These are phyloP conservation scores for Karalla daura DNA, from an alignment of 2,797 vertebrate genomes.

Conservation along the genomic window DNA sequence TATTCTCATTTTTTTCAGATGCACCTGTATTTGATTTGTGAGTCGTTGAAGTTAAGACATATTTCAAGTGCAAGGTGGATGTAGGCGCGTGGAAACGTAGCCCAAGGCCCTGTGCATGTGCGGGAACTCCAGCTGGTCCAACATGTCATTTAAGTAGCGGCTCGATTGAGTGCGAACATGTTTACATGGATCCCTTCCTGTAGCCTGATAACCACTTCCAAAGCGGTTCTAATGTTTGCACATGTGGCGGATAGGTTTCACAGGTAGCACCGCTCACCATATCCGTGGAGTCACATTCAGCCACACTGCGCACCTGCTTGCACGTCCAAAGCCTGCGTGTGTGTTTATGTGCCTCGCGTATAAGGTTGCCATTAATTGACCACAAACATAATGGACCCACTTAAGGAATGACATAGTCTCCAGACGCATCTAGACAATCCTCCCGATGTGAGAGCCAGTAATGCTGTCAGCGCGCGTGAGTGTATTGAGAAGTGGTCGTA, in stretches of 20 bases:
- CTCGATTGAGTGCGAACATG: neutral
- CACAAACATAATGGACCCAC: slow-evolving; percentile 83
- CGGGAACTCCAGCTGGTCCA: too few species aligned
- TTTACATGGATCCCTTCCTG: slow-evolving; percentile 42
- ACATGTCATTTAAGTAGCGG: slow-evolving; percentile 1
- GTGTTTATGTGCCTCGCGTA: slow-evolving; percentile 48
- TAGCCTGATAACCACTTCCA: slow-evolving; percentile 17
- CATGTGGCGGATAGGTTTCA: too few species aligned
- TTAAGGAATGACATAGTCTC: slow-evolving; percentile 71
- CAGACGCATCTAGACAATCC: slow-evolving; percentile 61
- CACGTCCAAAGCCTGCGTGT: neutral
- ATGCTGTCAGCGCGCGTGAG: slow-evolving; percentile 50
- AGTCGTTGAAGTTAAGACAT: too few species aligned
- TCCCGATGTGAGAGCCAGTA: slow-evolving; percentile 51
- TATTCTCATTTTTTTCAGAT: too few species aligned
- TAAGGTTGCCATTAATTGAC: slow-evolving; percentile 74
- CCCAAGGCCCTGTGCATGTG: neutral
- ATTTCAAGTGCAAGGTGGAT: too few species aligned
- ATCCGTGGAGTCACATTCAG: slow-evolving; percentile 2
- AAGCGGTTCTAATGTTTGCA: slow-evolving; percentile 9
- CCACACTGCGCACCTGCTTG: slow-evolving; percentile 35
- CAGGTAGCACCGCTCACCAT: too few species aligned
- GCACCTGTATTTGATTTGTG: too few species aligned
- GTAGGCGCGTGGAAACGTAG: too few species aligned
- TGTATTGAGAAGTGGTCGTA: slow-evolving; percentile 57